Percentiles rank a stretch among this genome's conserved stretches.
These are phyloP conservation scores for Hydropsyche betteni DNA, from an alignment of 2,888 invertebrate species.

Conservation along the genomic window DNA sequence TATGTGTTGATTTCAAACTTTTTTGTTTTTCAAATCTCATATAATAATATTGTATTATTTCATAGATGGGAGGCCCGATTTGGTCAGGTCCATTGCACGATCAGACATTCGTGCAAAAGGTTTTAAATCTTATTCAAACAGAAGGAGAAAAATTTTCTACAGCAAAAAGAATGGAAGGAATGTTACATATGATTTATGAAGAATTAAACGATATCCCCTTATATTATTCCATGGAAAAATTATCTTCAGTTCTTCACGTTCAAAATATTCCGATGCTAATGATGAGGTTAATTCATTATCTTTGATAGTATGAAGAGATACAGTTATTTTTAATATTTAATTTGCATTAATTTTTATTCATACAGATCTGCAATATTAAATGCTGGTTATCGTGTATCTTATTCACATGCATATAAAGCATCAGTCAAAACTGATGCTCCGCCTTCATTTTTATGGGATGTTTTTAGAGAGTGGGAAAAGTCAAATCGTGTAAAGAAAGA, in stretches of 20 bases:
- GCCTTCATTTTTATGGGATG: conserved; percentile 86
- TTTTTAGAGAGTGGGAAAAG: conserved; percentile 83
- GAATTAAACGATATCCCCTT: conserved; percentile 87
- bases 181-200: conserved; percentile 81
- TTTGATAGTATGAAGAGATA: conserved; percentile 65
- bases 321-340: neutral
- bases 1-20: conserved; percentile 58
- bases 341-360: conserved; percentile 10
- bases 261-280: conserved; percentile 75
- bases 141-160: conserved; percentile 70
- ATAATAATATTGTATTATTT: conserved; percentile 29
- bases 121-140: conserved; percentile 66
- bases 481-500: conserved; percentile 73
- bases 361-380: conserved; percentile 87
- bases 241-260: conserved; percentile 77
- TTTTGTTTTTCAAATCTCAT: too few relatives aligned
- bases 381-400: conserved; percentile 90
- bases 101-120: conserved; percentile 74
- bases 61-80: conserved; percentile 90
- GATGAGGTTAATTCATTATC: conserved; percentile 68
- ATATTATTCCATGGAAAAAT: conserved; percentile 84
- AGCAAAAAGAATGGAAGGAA: conserved; percentile 77
- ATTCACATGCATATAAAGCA: conserved; percentile 87
- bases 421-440: conserved; percentile 96
- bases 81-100: conserved; percentile 92